Conservation (phyloP, 2,797 vertebrate genomes). For the Ataeniobius toweri region DNA sequence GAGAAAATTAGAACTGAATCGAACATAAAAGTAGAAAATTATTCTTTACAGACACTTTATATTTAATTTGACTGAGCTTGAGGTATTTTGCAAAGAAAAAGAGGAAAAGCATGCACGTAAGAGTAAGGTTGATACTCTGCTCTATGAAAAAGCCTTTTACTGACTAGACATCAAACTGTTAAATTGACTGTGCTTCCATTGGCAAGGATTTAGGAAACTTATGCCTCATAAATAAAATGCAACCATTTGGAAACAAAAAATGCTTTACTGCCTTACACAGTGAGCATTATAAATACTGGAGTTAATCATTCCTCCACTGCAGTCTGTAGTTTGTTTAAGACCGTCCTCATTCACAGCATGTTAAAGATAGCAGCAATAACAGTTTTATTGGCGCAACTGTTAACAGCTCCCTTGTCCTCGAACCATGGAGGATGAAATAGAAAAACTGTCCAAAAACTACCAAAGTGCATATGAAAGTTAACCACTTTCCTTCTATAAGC, state of each 20-base stretch:
- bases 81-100: neutral
- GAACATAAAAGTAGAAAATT: too few species aligned
- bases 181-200: slow-evolving; percentile 51
- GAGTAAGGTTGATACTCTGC: slow-evolving; percentile 45
- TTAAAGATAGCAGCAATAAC: slow-evolving; percentile 82
- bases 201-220: slow-evolving; percentile 75
- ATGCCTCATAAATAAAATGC: slow-evolving; percentile 76
- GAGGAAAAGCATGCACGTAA: slow-evolving; percentile 9
- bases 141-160: slow-evolving; percentile 45
- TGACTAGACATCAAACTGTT: slow-evolving; percentile 23
- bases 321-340: slow-evolving; percentile 81
- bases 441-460: slow-evolving; percentile 71
- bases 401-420: slow-evolving; percentile 76
- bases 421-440: slow-evolving; percentile 74
- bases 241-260: slow-evolving; percentile 72
- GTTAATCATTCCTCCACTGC: slow-evolving; percentile 80
- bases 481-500: slow-evolving; percentile 80
- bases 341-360: slow-evolving; percentile 73
- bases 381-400: slow-evolving; percentile 78
- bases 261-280: slow-evolving; percentile 69
- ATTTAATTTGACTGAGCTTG: neutral
- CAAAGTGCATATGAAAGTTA: slow-evolving; percentile 80
- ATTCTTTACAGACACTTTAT: neutral
- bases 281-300: slow-evolving; percentile 75
- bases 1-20: neutral